Evolutionary conservation across 2,888 invertebrate genomes (phyloP).

Genomic region (Flexamia atlantica): DNA sequence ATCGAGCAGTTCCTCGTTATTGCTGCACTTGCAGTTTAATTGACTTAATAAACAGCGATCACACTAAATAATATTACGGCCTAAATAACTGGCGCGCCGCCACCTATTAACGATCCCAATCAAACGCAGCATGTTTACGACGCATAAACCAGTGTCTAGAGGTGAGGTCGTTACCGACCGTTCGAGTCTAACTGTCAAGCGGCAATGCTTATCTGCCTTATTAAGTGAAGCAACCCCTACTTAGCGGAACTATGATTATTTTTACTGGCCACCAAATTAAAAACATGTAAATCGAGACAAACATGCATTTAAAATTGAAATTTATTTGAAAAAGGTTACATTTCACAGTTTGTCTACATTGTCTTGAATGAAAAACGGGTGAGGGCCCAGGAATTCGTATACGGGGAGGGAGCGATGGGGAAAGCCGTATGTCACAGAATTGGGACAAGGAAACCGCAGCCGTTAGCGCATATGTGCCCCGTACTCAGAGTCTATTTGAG

Average conservation of each 20-base stretch:
- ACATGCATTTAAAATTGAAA: too few relatives aligned
- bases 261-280: too few relatives aligned
- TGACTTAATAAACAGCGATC: constrained; percentile 29
- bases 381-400: too few relatives aligned
- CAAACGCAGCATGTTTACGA: neutral
- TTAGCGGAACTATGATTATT: too few relatives aligned
- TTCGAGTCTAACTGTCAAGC: neutral
- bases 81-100: neutral
- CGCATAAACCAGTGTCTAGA: neutral
- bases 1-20: neutral
- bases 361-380: neutral
- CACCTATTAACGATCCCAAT: neutral
- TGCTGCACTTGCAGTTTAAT: constrained; percentile 11
- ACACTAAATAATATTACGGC: constrained; percentile 31
- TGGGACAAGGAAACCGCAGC: constrained; percentile 42
- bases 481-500: constrained; percentile 1
- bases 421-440: neutral
- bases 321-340: too few relatives aligned
- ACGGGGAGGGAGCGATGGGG: neutral
- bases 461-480: constrained; percentile 20
- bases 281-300: too few relatives aligned
- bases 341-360: too few relatives aligned
- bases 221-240: too few relatives aligned
- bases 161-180: neutral
- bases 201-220: neutral